Percentiles rank a stretch among this genome's conserved stretches.
Conservation (phyloP, 1,140 invertebrate genomes). For the Stenopsyche tienmushanensis region DNA sequence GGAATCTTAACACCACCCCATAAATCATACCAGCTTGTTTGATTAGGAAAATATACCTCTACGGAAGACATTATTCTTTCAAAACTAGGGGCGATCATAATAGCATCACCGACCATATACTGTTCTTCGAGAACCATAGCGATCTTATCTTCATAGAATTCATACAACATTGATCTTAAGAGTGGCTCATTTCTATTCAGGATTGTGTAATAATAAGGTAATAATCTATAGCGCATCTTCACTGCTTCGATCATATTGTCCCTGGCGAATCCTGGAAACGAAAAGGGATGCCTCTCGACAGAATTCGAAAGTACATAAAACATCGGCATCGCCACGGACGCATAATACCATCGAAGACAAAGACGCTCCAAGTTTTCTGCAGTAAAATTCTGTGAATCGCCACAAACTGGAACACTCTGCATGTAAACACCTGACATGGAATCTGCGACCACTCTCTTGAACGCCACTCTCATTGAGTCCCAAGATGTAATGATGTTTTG, state of each 20-base stretch:
- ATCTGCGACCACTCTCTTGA: conserved; percentile 44
- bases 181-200: conserved; percentile 42
- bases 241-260: conserved; percentile 36
- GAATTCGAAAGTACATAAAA: conserved; percentile 43
- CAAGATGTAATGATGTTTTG: conserved; percentile 40
- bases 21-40: conserved; percentile 45
- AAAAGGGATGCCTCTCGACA: conserved; percentile 42
- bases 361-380: conserved; percentile 20
- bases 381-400: conserved; percentile 11
- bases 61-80: conserved; percentile 32
- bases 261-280: conserved; percentile 34
- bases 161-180: conserved; percentile 49
- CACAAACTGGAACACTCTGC: conserved; percentile 41
- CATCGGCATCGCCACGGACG: conserved; percentile 45
- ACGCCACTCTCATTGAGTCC: conserved; percentile 42
- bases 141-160: conserved; percentile 43
- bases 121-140: conserved; percentile 44
- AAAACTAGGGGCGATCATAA: conserved; percentile 46
- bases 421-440: conserved; percentile 38
- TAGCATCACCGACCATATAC: conserved; percentile 46
- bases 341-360: conserved; percentile 47
- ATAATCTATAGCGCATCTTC: conserved; percentile 37
- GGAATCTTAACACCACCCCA: conserved; percentile 44
- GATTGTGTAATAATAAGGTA: conserved; percentile 44
- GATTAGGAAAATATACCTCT: conserved; percentile 44